Base-by-base conservation (phyloP, 2,113 vertebrate genomes). In the Chaenogobius annularis region DNA sequence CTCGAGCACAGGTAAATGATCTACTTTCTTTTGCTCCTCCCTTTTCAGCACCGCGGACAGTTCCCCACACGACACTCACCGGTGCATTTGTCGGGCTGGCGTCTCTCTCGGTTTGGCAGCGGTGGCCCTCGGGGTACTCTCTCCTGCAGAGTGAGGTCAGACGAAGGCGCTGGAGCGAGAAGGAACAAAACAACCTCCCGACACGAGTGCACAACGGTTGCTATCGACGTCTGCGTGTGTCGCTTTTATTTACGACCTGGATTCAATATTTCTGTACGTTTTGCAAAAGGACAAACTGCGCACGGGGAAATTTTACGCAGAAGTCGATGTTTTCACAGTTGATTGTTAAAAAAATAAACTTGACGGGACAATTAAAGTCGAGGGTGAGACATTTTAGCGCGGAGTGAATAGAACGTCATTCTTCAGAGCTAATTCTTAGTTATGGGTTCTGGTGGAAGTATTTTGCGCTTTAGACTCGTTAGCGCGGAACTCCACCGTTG, bases 401-500 rank as follows among this genome's bases (percentile, higher is more conserved):
- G 12, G 9, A 46, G 44, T 10, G 44, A 11, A 46, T 46, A 46
- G 44, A 46, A 46, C 8, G 58, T 35, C 23, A 31, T 35, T 37
- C 13, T 17, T 13, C 13, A 35, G 58, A 11, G 5, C 5, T 35
- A 17, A 35, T 31, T 26, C 26, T 61, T 61, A 31, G 66, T 44
- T 14, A 44, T n/a, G 43, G 1, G 8, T 7, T 62, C 3, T 12
- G 56, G 64, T 19, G 35, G 47, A 56, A 50, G 72, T 26, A 54
- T 68, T 14, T 17, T 1, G 1, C 7, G 19, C 10, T 63, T 64
- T 9, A 68, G 10, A 12, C 44, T 50, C 63, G 43, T 70, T 58
- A 63, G 56, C 13, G 37, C 47, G 12, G n/a, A 50, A 65, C 66
- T 37, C 8, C 17, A 3, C 19, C 59, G 62, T 77, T 70, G 55